Conservation (phyloP, 2,888 invertebrate genomes). For the Melikaiella ostensackeni region DNA sequence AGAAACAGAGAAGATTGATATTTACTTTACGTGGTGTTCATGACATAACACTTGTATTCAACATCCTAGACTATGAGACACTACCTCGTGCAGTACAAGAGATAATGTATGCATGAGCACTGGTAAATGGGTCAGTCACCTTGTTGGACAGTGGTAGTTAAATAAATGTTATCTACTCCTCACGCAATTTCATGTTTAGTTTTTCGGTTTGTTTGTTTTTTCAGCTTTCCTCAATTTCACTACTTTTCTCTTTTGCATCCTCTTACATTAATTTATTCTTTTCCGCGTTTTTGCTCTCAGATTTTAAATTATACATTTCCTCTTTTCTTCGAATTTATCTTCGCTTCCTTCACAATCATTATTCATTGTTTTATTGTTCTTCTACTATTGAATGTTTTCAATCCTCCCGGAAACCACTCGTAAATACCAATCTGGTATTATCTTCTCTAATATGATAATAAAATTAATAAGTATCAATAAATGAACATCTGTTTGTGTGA, state of each 20-base stretch:
- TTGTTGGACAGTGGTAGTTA: constrained; percentile 13
- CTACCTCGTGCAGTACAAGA: constrained; percentile 4
- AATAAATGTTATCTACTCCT: background rate
- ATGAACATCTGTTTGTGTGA: constrained; percentile 3
- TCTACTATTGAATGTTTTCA: background rate
- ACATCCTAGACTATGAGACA: constrained; percentile 1
- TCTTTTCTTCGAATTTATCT: background rate
- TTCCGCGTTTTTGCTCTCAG: background rate
- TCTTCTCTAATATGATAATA: background rate
- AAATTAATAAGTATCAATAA: background rate
- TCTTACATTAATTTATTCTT: background rate
- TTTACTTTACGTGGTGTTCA: constrained; percentile 1
- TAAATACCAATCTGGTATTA: background rate
- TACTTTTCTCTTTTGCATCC: constrained; percentile 1
- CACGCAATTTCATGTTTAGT: constrained; percentile 10
- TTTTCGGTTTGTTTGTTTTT: background rate
- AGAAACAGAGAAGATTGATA: background rate
- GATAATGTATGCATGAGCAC: constrained; percentile 15
- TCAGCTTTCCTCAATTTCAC: background rate
- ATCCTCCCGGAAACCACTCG: background rate
- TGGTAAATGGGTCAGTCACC: constrained; percentile 27
- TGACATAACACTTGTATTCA: constrained; percentile 1
- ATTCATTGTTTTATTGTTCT: background rate
- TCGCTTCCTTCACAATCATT: background rate
- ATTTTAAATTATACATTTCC: background rate